These are phyloP conservation scores for Andrena trimmerana DNA, from an alignment of 2,888 invertebrate genomes.

Conservation along the genomic window DNA sequence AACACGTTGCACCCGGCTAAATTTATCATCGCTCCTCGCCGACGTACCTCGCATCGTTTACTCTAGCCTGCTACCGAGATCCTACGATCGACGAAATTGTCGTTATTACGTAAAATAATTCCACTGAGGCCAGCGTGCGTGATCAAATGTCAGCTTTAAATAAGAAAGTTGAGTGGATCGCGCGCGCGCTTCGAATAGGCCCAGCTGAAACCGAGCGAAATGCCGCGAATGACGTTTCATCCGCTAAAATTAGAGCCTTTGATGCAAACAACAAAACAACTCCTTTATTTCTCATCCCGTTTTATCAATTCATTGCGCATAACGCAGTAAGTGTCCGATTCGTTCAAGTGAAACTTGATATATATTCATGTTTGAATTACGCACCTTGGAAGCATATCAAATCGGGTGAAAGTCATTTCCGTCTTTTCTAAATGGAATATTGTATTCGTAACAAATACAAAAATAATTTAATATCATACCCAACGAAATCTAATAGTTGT, in stretches of 20 bases:
- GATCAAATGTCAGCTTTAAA: slow-evolving; percentile 57
- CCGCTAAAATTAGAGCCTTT: neutral
- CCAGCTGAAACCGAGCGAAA: neutral
- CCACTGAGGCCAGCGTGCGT: slow-evolving; percentile 49
- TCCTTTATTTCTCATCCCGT: neutral
- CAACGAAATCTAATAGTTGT: neutral
- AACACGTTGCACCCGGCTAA: slow-evolving; percentile 73
- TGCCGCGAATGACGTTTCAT: neutral
- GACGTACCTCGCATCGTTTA: slow-evolving; percentile 56
- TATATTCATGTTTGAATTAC: too few species aligned
- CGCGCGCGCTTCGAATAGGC: neutral
- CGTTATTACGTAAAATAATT: slow-evolving; percentile 66
- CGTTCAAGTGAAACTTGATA: too few species aligned
- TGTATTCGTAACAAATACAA: too few species aligned
- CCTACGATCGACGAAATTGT: slow-evolving; percentile 54
- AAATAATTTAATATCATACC: neutral
- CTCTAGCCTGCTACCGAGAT: slow-evolving; percentile 36
- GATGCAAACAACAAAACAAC: neutral
- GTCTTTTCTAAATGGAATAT: too few species aligned
- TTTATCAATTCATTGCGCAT: neutral
- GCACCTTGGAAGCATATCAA: too few species aligned
- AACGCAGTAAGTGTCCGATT: too few species aligned
- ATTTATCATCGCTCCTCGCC: slow-evolving; percentile 69
- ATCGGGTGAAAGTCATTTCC: too few species aligned
- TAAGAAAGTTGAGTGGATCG: slow-evolving; percentile 31